These are phyloP conservation scores for Zaprionus inermis DNA, from an alignment of 1,140 invertebrate species.

Conservation along the genomic window DNA sequence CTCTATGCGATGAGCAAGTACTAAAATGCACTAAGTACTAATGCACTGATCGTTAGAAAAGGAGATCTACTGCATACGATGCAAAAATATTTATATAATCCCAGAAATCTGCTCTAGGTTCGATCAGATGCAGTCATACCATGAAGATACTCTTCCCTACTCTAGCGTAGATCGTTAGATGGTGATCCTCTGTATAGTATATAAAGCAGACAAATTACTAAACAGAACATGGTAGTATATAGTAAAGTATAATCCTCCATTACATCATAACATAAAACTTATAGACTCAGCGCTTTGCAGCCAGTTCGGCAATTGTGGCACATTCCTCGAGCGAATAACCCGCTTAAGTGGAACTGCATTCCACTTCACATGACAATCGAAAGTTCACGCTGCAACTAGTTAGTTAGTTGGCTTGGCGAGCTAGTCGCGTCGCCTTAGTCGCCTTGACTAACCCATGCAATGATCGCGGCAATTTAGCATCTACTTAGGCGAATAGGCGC, in stretches of 20 bases:
- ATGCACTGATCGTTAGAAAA: no score
- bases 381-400: slow-evolving; percentile 19
- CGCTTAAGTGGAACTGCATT: slow-evolving; percentile 18
- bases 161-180: no score
- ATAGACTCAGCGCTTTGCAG: not conserved
- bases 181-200: no score
- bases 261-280: not conserved
- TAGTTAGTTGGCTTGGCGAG: not conserved
- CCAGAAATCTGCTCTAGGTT: no score
- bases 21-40: no score
- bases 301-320: not conserved
- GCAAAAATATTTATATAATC: no score
- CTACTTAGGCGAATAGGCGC: slow-evolving; percentile 38
- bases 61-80: no score
- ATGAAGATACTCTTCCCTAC: no score
- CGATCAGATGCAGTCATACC: no score
- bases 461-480: slow-evolving; percentile 32
- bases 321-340: not conserved
- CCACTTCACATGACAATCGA: slow-evolving; percentile 23
- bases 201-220: no score
- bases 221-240: not conserved
- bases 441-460: slow-evolving; percentile 6
- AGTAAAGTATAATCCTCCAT: not conserved
- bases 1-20: no score
- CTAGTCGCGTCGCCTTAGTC: not conserved